Evolutionary conservation across 2,888 invertebrate species (phyloP), one percentile per base, ranked within the genome.

Genomic region (Troides helena): DNA sequence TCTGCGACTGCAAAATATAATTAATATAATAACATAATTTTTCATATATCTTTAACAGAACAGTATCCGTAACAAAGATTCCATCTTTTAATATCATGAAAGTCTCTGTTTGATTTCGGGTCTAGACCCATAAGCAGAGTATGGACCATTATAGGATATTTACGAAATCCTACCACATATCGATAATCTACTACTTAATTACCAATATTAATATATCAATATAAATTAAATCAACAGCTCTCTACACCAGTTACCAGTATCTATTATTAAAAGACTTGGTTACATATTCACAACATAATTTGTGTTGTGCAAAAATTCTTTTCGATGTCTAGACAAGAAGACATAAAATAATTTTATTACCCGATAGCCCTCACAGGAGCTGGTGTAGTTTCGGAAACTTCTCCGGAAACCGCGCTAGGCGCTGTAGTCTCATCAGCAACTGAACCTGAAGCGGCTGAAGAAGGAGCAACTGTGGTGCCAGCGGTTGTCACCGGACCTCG

Each of bases 311-410:
- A 43, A 43, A 43, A 12, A 43, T 10, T 12, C 43, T 50, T 50
- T 18, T 18, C 50, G 50, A 18, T 50, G 14, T 50, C 1, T 50
- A 50, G 4, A 14, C 5, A 2, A 18, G 18, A 50, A 50, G 18
- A 14, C 14, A 50, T 18, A 53, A 53, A 18, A 53, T n/a, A 53
- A 53, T 57, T 2, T 60, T 46, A 14, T 73, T 78, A 92, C 92
- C 89, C 87, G 71, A 89, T 82, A 71, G 85, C 84, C 72, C 89
- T 87, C 61, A 82, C 77, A 1, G 89, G 87, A 0, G 83, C 80
- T 1, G 87, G 84, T 0, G 90, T 89, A 30, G 90, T 92, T 36
- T 94, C 93, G 6, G 85, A 79, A 0, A 81, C 86, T 72, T 89
- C 89, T 63, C 82, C 88, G 0, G 87, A 84, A 5, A 74, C 76